Percentiles rank a stretch among this genome's conserved stretches.
Conservation (phyloP, 2,113 vertebrate species). For the Sprattus sprattus region DNA sequence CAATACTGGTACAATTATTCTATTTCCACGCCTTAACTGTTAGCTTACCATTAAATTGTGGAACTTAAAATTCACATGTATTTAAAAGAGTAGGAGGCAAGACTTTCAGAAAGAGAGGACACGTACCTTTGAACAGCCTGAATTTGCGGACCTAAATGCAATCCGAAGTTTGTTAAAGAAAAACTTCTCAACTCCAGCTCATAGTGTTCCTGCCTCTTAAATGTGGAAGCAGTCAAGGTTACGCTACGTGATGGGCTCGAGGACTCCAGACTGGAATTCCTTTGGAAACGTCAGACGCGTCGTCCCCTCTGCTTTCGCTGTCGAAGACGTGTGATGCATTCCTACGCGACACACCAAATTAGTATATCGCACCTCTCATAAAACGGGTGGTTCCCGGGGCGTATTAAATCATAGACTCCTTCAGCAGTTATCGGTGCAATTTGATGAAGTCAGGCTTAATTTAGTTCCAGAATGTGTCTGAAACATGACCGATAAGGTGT, state of each 20-base stretch:
- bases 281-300: not conserved
- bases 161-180: not conserved
- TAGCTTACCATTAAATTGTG: not conserved
- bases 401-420: not conserved
- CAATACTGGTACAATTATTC: not conserved
- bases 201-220: not conserved
- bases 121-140: not conserved
- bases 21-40: not conserved
- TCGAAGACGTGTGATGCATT: not conserved
- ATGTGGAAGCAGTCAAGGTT: not conserved
- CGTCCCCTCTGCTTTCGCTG: not conserved
- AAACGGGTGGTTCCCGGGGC: not conserved
- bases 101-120: not conserved
- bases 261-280: not conserved
- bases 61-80: too few species aligned
- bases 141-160: not conserved
- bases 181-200: not conserved
- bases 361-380: conserved; percentile 7
- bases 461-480: not conserved
- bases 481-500: not conserved
- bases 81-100: not conserved
- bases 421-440: not conserved
- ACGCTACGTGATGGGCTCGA: not conserved
- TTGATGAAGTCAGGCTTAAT: not conserved
- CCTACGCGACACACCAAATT: not conserved